phyloP scores from a whole-genome alignment of 2,888 invertebrate genomes.

The Selenia dentaria region DNA sequence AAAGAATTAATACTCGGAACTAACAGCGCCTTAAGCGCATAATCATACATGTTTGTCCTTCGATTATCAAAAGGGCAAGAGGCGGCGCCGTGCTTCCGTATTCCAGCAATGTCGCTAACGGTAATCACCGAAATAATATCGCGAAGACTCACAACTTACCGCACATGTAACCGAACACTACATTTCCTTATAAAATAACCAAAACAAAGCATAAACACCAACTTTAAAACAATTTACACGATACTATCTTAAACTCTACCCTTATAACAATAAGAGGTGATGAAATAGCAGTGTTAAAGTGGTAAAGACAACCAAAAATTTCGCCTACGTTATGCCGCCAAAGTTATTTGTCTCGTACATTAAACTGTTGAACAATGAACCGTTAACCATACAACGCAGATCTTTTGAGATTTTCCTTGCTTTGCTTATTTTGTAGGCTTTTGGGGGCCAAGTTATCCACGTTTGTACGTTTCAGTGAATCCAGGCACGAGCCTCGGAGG shows the following conservation, averaged over 20 bases:
- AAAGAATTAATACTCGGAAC: too few species aligned
- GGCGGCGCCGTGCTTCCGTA: slow-evolving; percentile 23
- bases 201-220: slow-evolving; percentile 40
- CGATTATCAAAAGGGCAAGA: slow-evolving; percentile 28
- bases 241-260: slow-evolving; percentile 34
- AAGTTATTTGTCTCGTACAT: slow-evolving; percentile 71
- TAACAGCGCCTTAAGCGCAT: too few species aligned
- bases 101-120: slow-evolving; percentile 50
- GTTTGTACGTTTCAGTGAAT: too few species aligned
- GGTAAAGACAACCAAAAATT: slow-evolving; percentile 47
- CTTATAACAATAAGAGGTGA: slow-evolving; percentile 12
- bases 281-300: neutral
- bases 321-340: slow-evolving; percentile 59
- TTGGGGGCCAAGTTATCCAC: too few species aligned
- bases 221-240: slow-evolving; percentile 1
- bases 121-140: slow-evolving; percentile 58
- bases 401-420: slow-evolving; percentile 13
- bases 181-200: slow-evolving; percentile 62
- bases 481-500: too few species aligned
- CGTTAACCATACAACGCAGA: slow-evolving; percentile 65
- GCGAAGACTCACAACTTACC: slow-evolving; percentile 54
- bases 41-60: slow-evolving; percentile 7
- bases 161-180: slow-evolving; percentile 67
- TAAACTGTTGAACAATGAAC: slow-evolving; percentile 67
- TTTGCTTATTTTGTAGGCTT: neutral